phyloP scores from a whole-genome alignment of 2,113 vertebrate genomes.

The Camelus bactrianus region DNA sequence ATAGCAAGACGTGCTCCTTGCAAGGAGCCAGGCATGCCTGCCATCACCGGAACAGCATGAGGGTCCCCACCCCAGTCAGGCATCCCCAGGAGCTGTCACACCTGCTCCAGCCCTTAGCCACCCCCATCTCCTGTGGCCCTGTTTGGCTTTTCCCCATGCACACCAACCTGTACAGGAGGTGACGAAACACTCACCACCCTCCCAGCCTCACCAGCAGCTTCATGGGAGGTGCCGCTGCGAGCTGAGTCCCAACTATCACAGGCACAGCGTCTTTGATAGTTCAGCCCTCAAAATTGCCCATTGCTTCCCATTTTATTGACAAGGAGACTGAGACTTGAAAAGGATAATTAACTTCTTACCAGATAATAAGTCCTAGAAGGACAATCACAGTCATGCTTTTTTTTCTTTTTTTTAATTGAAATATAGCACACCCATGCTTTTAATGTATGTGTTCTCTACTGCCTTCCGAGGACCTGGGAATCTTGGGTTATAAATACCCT shows the following conservation, averaged over 20 bases:
- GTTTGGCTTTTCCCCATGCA: neutral
- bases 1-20: neutral
- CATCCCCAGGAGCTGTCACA: neutral
- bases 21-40: neutral
- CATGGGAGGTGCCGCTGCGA: neutral
- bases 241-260: neutral
- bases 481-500: neutral
- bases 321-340: conserved; percentile 37
- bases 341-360: neutral
- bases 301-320: conserved; percentile 29
- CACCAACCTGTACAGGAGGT: neutral
- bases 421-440: neutral
- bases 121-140: too few relatives aligned
- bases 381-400: neutral
- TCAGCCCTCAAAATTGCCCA: neutral
- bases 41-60: neutral
- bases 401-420: too few relatives aligned
- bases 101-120: neutral
- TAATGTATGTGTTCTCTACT: neutral
- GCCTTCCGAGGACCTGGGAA: neutral
- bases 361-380: neutral
- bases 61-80: neutral
- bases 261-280: neutral
- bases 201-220: neutral
- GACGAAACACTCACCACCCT: neutral